These are phyloP conservation scores for Halcyon badia DNA, from an alignment of 2,797 vertebrate genomes.

Conservation along the genomic window DNA sequence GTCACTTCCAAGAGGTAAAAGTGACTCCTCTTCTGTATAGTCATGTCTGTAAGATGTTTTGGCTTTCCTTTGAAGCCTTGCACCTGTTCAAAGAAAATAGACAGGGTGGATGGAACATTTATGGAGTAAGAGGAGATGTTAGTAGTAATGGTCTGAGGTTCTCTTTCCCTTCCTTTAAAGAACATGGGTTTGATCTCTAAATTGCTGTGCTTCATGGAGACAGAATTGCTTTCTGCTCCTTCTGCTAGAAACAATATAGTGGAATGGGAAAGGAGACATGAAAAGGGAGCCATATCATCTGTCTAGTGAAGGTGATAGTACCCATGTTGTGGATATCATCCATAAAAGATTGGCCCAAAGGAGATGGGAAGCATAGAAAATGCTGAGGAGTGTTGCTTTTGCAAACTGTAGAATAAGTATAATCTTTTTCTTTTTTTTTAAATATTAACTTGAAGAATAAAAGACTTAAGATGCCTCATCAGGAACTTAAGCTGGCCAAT, in stretches of 20 bases:
- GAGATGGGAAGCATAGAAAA: background rate
- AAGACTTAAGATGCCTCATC: too few species aligned
- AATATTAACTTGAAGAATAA: too few species aligned
- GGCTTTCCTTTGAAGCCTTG: background rate
- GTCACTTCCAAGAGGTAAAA: background rate
- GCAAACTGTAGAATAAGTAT: too few species aligned
- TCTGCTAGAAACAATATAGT: background rate
- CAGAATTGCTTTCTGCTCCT: background rate
- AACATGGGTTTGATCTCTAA: background rate
- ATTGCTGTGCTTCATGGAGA: background rate
- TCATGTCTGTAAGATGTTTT: background rate
- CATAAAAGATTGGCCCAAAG: background rate
- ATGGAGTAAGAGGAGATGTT: background rate
- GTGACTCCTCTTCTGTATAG: background rate
- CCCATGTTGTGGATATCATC: background rate
- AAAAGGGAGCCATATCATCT: background rate
- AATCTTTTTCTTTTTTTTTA: too few species aligned
- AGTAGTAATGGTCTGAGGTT: background rate
- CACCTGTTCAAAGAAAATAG: background rate
- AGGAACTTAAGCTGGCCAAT: too few species aligned
- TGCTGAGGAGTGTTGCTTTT: too few species aligned
- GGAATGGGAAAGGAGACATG: background rate
- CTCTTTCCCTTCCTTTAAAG: rapidly evolving
- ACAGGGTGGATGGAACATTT: background rate
- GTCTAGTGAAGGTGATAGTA: background rate